These are phyloP conservation scores for Agonopterix subpropinquella DNA, from an alignment of 2,888 invertebrate species.

Conservation along the genomic window DNA sequence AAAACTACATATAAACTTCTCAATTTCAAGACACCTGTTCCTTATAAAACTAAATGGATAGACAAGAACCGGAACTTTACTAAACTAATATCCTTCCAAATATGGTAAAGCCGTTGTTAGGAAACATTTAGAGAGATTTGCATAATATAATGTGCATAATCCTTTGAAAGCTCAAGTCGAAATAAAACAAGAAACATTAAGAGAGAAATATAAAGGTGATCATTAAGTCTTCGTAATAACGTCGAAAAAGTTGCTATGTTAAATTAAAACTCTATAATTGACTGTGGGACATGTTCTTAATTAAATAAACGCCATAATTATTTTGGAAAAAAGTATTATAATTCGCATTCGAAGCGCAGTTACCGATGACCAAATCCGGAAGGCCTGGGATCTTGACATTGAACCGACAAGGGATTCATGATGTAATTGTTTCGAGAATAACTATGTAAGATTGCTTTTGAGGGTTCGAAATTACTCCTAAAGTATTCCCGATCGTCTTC, in stretches of 20 bases:
- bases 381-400: conserved; percentile 2
- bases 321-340: not conserved
- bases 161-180: not conserved
- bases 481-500: too few relatives aligned
- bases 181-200: too few relatives aligned
- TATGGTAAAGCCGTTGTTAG: conserved; percentile 10
- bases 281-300: conserved; percentile 3
- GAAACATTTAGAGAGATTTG: conserved; percentile 39
- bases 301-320: conserved; percentile 7
- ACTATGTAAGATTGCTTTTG: too few relatives aligned
- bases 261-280: not conserved
- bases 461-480: too few relatives aligned
- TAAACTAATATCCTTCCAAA: not conserved
- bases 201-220: too few relatives aligned
- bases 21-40: too few relatives aligned
- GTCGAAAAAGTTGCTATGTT: too few relatives aligned
- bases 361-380: conserved; percentile 1
- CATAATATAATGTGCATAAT: conserved; percentile 36
- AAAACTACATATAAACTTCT: too few relatives aligned
- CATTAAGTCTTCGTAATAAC: too few relatives aligned
- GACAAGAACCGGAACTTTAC: too few relatives aligned
- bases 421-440: not conserved
- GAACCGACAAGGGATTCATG: not conserved
- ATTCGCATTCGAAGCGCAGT: not conserved
- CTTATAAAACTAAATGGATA: too few relatives aligned